Conservation (phyloP, 2,888 invertebrate genomes). For the Itoplectis maculator region DNA sequence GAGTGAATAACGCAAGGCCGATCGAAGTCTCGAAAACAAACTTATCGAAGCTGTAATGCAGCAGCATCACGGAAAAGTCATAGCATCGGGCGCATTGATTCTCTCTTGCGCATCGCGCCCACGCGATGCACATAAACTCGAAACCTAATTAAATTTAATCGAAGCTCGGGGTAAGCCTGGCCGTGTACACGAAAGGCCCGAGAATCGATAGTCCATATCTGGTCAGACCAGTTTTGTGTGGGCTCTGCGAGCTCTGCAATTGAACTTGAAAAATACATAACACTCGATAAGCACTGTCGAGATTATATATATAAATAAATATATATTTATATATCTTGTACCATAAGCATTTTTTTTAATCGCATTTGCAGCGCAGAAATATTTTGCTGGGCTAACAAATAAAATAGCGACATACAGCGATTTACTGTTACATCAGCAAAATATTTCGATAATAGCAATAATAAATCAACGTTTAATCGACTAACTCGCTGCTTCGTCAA, state of each 20-base stretch:
- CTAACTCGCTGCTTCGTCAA: constrained; percentile 68
- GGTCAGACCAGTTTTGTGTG: constrained; percentile 59
- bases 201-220: constrained; percentile 58
- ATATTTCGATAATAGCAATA: background rate
- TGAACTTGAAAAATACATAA: constrained; percentile 55
- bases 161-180: constrained; percentile 40
- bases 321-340: constrained; percentile 14
- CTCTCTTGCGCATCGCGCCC: constrained; percentile 19
- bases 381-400: too few species aligned
- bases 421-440: too few species aligned
- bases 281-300: constrained; percentile 37
- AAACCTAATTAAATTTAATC: constrained; percentile 62
- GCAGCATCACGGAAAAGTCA: constrained; percentile 2
- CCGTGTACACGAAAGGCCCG: constrained; percentile 37
- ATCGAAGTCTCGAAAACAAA: constrained; percentile 31
- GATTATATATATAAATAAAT: background rate
- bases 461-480: constrained; percentile 60
- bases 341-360: background rate
- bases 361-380: too few species aligned
- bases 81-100: constrained; percentile 18
- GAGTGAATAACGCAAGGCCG: constrained; percentile 23
- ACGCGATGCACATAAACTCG: constrained; percentile 47
- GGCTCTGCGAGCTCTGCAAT: constrained; percentile 38
- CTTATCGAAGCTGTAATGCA: constrained; percentile 25
- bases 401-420: too few species aligned